Evolutionary conservation across 2,797 vertebrate genomes (phyloP).

Genomic region (Tympanoctomys barrerae): DNA sequence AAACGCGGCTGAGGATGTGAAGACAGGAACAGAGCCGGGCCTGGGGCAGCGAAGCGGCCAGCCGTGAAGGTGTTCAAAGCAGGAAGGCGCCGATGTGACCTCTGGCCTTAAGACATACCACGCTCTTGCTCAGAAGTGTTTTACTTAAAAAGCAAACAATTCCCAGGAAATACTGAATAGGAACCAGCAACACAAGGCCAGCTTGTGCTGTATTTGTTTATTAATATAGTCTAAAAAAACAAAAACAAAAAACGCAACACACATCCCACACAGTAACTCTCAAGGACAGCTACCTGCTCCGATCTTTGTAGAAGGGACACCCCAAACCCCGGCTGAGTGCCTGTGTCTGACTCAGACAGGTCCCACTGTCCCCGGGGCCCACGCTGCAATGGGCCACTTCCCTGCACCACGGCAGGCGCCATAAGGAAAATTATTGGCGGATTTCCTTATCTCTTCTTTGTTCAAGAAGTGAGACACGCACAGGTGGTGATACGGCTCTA

Average conservation of each 20-base stretch:
- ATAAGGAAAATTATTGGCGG: constrained; percentile 46
- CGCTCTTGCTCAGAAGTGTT: constrained; percentile 81
- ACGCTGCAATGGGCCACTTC: constrained; percentile 27
- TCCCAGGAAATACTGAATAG: constrained; percentile 88
- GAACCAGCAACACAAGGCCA: constrained; percentile 89
- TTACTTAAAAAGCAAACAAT: constrained; percentile 75
- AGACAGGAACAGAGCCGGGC: constrained; percentile 50
- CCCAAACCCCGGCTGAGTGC: neutral
- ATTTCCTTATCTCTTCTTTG: constrained; percentile 55
- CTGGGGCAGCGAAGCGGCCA: constrained; percentile 64
- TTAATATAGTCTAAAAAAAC: constrained; percentile 82
- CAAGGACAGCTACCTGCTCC: neutral
- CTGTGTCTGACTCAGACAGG: constrained; percentile 19
- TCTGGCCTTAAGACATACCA: constrained; percentile 70
- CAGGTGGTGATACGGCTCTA: constrained; percentile 47
- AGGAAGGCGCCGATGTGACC: constrained; percentile 79
- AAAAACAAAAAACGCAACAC: constrained; percentile 48
- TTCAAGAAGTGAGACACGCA: constrained; percentile 36
- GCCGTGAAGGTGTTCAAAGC: constrained; percentile 54
- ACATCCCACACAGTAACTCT: constrained; percentile 43
- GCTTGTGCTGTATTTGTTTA: constrained; percentile 86
- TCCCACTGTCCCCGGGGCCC: constrained; percentile 58
- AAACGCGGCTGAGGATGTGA: constrained; percentile 66
- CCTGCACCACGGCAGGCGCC: constrained; percentile 31
- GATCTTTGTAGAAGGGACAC: neutral